Evolutionary conservation across 1,140 invertebrate species (phyloP).

Genomic region (Acromyrmex echinatior): DNA sequence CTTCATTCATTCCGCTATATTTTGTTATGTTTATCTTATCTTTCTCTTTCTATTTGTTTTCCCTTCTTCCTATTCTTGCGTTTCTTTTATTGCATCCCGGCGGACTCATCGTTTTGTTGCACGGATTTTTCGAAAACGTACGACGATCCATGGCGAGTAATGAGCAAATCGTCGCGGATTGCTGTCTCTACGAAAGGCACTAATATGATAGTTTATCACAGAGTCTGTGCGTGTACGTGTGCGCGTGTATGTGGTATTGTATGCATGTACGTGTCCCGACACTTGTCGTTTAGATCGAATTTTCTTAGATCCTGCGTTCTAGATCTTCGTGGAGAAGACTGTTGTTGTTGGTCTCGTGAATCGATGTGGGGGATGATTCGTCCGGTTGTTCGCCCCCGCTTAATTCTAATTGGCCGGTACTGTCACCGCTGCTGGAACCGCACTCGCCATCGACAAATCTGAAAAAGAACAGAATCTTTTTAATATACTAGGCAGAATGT

Average conservation of each 20-base stretch:
- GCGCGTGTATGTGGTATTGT: neutral
- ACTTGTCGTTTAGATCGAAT: constrained; percentile 38
- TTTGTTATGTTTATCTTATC: constrained; percentile 8
- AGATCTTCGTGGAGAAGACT: constrained; percentile 85
- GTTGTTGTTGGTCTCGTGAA: constrained; percentile 86
- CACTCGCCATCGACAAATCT: constrained; percentile 86
- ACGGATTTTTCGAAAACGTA: constrained; percentile 14
- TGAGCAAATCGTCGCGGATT: constrained; percentile 44
- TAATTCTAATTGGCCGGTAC: constrained; percentile 84
- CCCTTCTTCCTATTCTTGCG: neutral
- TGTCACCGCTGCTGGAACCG: constrained; percentile 85
- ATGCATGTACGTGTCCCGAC: constrained; percentile 27
- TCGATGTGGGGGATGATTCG: constrained; percentile 83
- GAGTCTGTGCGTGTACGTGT: constrained; percentile 38
- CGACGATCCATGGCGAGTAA: constrained; percentile 50
- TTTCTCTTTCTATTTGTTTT: neutral
- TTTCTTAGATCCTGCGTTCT: constrained; percentile 82
- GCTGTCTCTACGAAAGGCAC: constrained; percentile 51
- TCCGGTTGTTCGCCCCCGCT: constrained; percentile 85
- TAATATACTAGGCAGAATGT: neutral
- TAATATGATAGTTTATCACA: constrained; percentile 63
- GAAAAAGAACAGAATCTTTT: neutral
- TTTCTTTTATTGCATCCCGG: neutral
- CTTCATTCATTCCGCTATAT: neutral
- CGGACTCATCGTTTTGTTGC: constrained; percentile 11